Evolutionary conservation across 2,797 vertebrate species (phyloP).

Genomic region (Erpetoichthys calabaricus): DNA sequence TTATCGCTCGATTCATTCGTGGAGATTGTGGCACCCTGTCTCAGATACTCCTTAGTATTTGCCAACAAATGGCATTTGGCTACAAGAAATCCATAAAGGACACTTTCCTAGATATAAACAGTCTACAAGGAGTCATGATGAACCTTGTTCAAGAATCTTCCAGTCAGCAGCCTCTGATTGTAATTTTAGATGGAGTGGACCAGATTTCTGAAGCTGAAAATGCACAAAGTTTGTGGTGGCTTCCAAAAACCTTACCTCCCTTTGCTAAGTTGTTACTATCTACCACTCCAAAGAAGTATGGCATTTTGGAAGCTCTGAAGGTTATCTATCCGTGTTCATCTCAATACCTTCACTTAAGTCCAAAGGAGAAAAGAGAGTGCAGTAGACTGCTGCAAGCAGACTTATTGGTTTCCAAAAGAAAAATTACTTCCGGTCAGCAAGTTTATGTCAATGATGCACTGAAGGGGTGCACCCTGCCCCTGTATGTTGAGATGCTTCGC

Average conservation of each 20-base stretch:
- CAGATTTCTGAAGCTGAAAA: constrained; percentile 23
- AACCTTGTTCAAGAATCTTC: constrained; percentile 38
- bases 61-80: constrained; percentile 32
- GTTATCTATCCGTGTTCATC: constrained; percentile 23
- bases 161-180: constrained; percentile 31
- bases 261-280: constrained; percentile 46
- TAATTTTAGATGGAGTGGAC: constrained; percentile 52
- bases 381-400: constrained; percentile 35
- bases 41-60: constrained; percentile 38
- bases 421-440: constrained; percentile 63
- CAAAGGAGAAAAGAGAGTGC: constrained; percentile 35
- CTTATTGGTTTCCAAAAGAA: constrained; percentile 38
- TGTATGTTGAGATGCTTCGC: constrained; percentile 48
- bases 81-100: constrained; percentile 20
- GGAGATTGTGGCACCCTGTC: constrained; percentile 23
- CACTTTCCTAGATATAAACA: constrained; percentile 13
- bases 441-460: constrained; percentile 50
- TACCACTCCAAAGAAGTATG: constrained; percentile 24
- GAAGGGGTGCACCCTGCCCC: constrained; percentile 35
- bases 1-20: constrained; percentile 38
- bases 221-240: constrained; percentile 27
- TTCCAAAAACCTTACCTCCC: constrained; percentile 42
- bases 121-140: constrained; percentile 33
- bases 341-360: constrained; percentile 28
- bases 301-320: constrained; percentile 27